A percentile compares a stretch with the other conserved stretches of the same genome.
These are phyloP conservation scores for Cotesia typhae DNA, from an alignment of 1,140 invertebrate species.

Conservation along the genomic window DNA sequence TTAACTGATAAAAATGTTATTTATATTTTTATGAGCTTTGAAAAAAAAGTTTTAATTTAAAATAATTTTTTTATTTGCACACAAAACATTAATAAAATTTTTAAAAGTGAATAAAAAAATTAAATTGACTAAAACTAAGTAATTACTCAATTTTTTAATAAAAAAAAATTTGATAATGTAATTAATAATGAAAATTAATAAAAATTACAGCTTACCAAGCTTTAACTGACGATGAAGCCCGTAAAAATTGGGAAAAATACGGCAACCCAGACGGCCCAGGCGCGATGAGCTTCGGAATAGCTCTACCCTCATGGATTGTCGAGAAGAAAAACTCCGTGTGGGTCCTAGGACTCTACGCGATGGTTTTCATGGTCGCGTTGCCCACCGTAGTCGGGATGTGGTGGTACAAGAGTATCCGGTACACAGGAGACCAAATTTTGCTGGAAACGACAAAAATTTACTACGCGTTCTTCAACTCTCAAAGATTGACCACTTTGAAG, in stretches of 20 bases:
- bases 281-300: constrained; percentile 98
- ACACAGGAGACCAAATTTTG: constrained; percentile 81
- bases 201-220: constrained; percentile 72
- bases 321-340: constrained; percentile 99
- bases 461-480: constrained; percentile 95
- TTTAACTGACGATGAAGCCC: constrained; percentile 94
- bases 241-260: constrained; percentile 98
- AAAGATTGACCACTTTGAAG: constrained; percentile 93
- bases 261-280: constrained; percentile 99
- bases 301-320: constrained; percentile 99
- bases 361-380: constrained; percentile 97
- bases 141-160: no score
- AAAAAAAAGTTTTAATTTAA: no score
- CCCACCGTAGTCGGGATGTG: constrained; percentile 94
- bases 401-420: constrained; percentile 99
- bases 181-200: constrained; percentile 46
- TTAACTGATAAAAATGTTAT: no score
- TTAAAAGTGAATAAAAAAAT: no score
- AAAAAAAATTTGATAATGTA: constrained; percentile 32
- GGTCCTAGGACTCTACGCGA: constrained; percentile 94
- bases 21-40: no score
- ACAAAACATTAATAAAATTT: no score
- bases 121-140: not conserved
- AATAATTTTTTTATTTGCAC: no score
- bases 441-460: constrained; percentile 96